A percentile compares a stretch with the other conserved stretches of the same genome.
phyloP scores from a whole-genome alignment of 2,888 invertebrate species.

The Syrista parreyssii region DNA sequence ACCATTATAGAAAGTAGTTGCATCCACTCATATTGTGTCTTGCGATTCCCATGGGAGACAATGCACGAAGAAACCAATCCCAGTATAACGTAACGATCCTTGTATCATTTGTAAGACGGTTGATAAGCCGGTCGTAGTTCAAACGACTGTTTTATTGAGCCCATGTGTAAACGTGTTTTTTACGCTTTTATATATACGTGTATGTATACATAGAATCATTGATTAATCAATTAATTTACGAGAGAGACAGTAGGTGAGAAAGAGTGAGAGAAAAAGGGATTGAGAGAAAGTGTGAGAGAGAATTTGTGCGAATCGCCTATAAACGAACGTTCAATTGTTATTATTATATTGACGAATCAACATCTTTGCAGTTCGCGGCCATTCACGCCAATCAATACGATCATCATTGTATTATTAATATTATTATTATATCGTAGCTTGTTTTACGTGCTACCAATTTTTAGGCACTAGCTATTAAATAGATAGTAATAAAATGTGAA shows the following conservation, averaged over 20 bases:
- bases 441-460: conserved; percentile 16
- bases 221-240: conserved; percentile 3
- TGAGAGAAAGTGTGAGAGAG: neutral
- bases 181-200: conserved; percentile 19
- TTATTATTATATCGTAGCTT: conserved; percentile 21
- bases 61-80: neutral
- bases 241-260: neutral
- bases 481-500: conserved; percentile 31
- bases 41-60: neutral
- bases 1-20: neutral
- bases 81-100: neutral
- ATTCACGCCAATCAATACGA: neutral
- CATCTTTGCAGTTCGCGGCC: neutral
- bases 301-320: neutral
- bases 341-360: neutral
- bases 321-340: neutral
- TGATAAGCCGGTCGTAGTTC: neutral
- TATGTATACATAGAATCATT: conserved; percentile 8
- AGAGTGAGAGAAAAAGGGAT: neutral
- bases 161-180: conserved; percentile 16
- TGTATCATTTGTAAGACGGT: neutral
- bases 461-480: conserved; percentile 20
- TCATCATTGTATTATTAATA: neutral
- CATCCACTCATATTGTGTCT: neutral
- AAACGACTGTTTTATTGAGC: neutral